A percentile compares a stretch with the other conserved stretches of the same genome.
Conservation (phyloP, 2,888 invertebrate genomes). For the Nephrocerus scutellatus region DNA sequence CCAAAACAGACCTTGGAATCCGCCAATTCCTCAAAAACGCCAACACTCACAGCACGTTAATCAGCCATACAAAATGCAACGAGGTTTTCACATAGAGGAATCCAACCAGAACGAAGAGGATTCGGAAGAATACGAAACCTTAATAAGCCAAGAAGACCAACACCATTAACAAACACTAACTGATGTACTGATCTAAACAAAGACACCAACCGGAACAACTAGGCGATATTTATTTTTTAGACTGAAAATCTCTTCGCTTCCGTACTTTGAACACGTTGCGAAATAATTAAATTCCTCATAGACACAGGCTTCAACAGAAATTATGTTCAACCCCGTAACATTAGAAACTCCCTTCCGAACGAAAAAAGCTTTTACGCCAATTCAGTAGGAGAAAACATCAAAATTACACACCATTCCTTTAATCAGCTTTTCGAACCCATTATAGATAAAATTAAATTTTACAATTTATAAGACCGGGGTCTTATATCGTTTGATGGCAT, state of each 20-base stretch:
- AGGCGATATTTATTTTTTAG: conserved; percentile 14
- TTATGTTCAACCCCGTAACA: conserved; percentile 10
- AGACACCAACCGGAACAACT: conserved; percentile 7
- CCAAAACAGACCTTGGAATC: too few species aligned
- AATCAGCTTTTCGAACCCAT: conserved; percentile 6
- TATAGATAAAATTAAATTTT: conserved; percentile 4
- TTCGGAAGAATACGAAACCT: too few species aligned
- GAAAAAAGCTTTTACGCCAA: conserved; percentile 14
- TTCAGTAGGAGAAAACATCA: conserved; percentile 13
- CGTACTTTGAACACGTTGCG: conserved; percentile 8
- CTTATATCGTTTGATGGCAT: conserved; percentile 10
- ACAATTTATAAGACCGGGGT: conserved; percentile 2
- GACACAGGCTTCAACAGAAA: conserved; percentile 9
- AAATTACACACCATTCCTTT: conserved; percentile 10
- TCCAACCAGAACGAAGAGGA: too few species aligned
- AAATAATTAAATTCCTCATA: conserved; percentile 7
- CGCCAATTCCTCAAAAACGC: too few species aligned
- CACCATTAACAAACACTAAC: conserved; percentile 5
- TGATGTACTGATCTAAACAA: conserved; percentile 3
- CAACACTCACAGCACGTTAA: conserved; percentile 9
- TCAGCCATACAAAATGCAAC: conserved; percentile 10
- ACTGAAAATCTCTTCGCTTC: conserved; percentile 12
- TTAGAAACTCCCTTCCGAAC: conserved; percentile 10
- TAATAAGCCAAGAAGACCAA: conserved; percentile 4
- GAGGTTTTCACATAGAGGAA: conserved; percentile 7